Evolutionary conservation across 2,113 vertebrate genomes (phyloP).

Genomic region (Podarcis raffonei): DNA sequence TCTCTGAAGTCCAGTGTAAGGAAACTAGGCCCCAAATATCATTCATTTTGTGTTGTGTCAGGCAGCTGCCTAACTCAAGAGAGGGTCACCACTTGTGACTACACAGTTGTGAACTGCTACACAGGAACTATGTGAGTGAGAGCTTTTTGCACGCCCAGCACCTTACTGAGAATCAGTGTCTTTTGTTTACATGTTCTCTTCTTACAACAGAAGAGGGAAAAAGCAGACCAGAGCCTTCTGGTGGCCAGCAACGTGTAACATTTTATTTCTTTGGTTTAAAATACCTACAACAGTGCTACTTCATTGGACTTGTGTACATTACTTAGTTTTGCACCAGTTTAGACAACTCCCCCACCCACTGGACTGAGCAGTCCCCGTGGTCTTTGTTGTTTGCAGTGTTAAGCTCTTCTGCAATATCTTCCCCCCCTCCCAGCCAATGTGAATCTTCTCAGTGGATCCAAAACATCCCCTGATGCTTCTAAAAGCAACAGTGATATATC

Average conservation of each 20-base stretch:
- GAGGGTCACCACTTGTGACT: not conserved
- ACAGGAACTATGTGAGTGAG: rapidly evolving
- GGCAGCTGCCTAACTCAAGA: not conserved
- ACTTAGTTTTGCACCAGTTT: constrained; percentile 36
- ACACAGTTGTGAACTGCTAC: not conserved
- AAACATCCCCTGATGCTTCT: constrained; percentile 47
- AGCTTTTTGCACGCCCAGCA: not conserved
- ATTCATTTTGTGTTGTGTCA: not conserved
- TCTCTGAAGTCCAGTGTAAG: not conserved
- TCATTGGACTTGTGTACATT: constrained; percentile 21
- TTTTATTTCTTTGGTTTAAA: constrained; percentile 66
- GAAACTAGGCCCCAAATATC: not conserved
- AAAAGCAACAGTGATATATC: constrained; percentile 59
- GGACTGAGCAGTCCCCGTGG: constrained; percentile 13
- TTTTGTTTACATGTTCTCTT: not conserved
- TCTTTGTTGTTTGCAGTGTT: constrained; percentile 28
- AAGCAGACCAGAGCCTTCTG: not conserved
- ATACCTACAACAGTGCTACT: constrained; percentile 34
- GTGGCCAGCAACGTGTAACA: constrained; percentile 45
- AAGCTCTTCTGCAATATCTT: constrained; percentile 32
- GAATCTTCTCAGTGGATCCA: constrained; percentile 24
- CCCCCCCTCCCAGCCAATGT: constrained; percentile 41
- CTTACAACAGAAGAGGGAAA: not conserved
- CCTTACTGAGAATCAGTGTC: not conserved
- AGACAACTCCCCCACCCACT: constrained; percentile 27